Evolutionary conservation across 92 coral and sea anemone genomes (phyloP), one percentile per base, ranked within the genome.

Genomic region (Pocillopora grandis): DNA sequence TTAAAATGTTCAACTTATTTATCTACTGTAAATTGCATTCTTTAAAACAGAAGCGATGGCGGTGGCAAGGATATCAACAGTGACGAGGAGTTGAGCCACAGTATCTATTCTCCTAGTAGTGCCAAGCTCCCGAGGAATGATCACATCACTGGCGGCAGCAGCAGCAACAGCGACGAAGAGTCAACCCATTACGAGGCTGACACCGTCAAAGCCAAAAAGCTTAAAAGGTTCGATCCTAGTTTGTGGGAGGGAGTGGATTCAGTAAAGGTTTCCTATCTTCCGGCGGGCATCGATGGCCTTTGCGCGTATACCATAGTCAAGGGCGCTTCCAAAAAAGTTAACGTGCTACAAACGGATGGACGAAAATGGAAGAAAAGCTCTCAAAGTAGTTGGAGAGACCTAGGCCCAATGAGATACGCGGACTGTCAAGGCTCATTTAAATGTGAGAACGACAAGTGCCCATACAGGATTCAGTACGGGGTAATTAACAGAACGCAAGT

Each of bases 401-500:
- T 23, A 23, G 23, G 23, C 23, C 23, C 0, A 23, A 23, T 23
- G 23, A 23, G 23, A 23, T 23, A 23, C 23, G 23, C 23, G 23
- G 23, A 23, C 23, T 23, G 23, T 23, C 23, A 23, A 23, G 23
- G 23, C 23, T 23, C 23, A 23, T 23, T 23, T 23, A 23, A 23
- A 23, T 23, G 23, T 23, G 23, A 23, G 23, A 23, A 23, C 23
- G 23, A 23, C 23, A 23, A 23, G 23, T 23, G 23, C 23, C 58
- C 84, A 52, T 91, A 59, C 31, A 72, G 72, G 48, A 35, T 64
- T 31, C 88, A 91, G 70, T 91, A 89, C 76, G 94, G 92, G 31
- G 88, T 92, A 10, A 67, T 82, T 12, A 86, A 91, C 77, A 58
- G 74, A 78, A 87, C 88, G 8, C 95, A 91, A 66, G 89, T 91